Evolutionary conservation across 1,140 invertebrate species (phyloP).

Genomic region (Lordiphosa stackelbergi): DNA sequence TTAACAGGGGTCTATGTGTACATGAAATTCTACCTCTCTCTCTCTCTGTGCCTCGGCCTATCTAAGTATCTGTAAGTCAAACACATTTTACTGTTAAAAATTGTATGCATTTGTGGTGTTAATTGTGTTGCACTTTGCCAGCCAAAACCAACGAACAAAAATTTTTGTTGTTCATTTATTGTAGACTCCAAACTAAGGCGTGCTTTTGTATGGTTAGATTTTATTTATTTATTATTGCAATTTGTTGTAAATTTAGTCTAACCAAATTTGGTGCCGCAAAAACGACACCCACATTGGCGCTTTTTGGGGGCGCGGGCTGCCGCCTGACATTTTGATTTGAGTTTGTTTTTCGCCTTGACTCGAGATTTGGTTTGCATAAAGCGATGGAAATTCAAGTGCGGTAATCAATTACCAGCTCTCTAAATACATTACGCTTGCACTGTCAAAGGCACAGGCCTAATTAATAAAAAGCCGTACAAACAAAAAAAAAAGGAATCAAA

Average conservation of each 20-base stretch:
- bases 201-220: not conserved
- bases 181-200: slow-evolving; percentile 45
- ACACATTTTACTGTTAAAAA: slow-evolving; percentile 71
- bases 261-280: slow-evolving; percentile 69
- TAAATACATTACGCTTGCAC: slow-evolving; percentile 25
- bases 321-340: slow-evolving; percentile 42
- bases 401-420: slow-evolving; percentile 37
- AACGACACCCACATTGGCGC: slow-evolving; percentile 48
- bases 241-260: slow-evolving; percentile 65
- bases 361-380: not conserved
- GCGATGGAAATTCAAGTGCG: too few relatives aligned
- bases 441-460: slow-evolving; percentile 60
- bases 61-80: slow-evolving; percentile 28
- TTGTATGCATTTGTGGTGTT: slow-evolving; percentile 70
- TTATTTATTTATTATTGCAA: slow-evolving; percentile 69
- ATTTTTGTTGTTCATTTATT: slow-evolving; percentile 21
- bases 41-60: slow-evolving; percentile 9
- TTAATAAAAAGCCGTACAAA: slow-evolving; percentile 56
- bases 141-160: slow-evolving; percentile 29
- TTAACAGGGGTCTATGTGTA: slow-evolving; percentile 53
- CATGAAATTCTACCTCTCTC: slow-evolving; percentile 37
- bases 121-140: slow-evolving; percentile 72
- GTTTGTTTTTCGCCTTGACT: slow-evolving; percentile 33
- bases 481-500: slow-evolving; percentile 23
- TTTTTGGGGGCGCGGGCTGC: slow-evolving; percentile 17